A percentile compares a stretch with the other conserved stretches of the same genome.
Evolutionary conservation across 2,113 vertebrate genomes (phyloP).

Genomic region (Fulica atra): DNA sequence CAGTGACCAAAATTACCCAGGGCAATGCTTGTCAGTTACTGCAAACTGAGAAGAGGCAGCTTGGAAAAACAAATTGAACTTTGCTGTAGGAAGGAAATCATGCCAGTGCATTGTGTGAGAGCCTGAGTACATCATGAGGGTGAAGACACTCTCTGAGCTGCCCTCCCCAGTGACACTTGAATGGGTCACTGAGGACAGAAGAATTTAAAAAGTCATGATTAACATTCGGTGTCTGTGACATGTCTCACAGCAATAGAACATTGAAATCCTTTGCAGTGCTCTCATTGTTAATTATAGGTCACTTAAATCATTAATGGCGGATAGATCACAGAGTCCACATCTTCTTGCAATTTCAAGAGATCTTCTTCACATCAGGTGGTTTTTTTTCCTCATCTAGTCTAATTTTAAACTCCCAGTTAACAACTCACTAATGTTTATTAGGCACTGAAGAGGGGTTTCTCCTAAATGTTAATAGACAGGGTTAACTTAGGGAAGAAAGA

Average conservation of each 20-base stretch:
- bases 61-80: conserved; percentile 5
- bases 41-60: conserved; percentile 20
- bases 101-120: background rate
- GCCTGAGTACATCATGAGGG: background rate
- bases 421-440: background rate
- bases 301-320: background rate
- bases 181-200: background rate
- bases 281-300: conserved; percentile 9
- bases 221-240: background rate
- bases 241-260: conserved; percentile 2
- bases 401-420: background rate
- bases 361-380: background rate
- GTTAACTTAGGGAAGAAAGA: background rate
- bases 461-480: background rate
- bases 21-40: background rate
- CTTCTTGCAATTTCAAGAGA: background rate
- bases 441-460: background rate
- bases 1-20: background rate
- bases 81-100: conserved; percentile 36
- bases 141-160: background rate
- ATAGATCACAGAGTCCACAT: background rate
- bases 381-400: background rate
- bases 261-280: conserved; percentile 10
- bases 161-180: background rate
- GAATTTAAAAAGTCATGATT: background rate